Conservation (phyloP, 2,797 vertebrate genomes). For the Pseudochirops cupreus region DNA sequence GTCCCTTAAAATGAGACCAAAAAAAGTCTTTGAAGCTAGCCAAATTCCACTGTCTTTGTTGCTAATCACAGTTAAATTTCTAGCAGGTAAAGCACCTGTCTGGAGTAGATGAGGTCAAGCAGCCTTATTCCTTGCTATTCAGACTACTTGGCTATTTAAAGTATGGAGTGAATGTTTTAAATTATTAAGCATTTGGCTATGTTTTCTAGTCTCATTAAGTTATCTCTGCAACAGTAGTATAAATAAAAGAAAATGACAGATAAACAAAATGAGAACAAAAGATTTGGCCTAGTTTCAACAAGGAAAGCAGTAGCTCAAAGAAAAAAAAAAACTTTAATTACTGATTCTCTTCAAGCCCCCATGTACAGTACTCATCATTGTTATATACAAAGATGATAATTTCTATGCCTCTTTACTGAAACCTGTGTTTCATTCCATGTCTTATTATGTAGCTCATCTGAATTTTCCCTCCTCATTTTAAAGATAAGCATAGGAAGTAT, state of each 20-base stretch:
- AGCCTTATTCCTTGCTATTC: constrained; percentile 30
- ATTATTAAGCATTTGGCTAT: constrained; percentile 70
- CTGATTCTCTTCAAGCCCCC: not conserved
- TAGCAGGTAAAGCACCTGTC: constrained; percentile 65
- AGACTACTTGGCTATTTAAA: not conserved
- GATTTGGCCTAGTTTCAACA: constrained; percentile 63
- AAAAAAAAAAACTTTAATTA: not conserved
- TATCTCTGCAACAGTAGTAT: constrained; percentile 56
- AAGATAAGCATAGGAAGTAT: not conserved
- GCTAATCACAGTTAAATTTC: constrained; percentile 60
- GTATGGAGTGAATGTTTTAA: constrained; percentile 57
- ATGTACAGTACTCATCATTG: not conserved
- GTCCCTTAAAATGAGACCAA: constrained; percentile 2
- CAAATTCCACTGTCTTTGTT: constrained; percentile 41
- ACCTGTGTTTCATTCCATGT: not conserved
- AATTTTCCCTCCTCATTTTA: not conserved
- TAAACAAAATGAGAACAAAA: constrained; percentile 78
- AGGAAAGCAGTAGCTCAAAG: not conserved
- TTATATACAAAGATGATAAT: not conserved
- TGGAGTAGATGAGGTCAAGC: constrained; percentile 63
- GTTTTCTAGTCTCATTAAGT: constrained; percentile 65
- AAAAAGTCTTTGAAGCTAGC: constrained; percentile 16
- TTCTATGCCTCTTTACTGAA: not conserved
- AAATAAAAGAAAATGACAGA: constrained; percentile 75
- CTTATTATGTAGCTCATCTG: not conserved